A percentile compares a stretch with the other conserved stretches of the same genome.
Conservation (phyloP, 2,113 vertebrate genomes). For the Callaeas wilsoni region DNA sequence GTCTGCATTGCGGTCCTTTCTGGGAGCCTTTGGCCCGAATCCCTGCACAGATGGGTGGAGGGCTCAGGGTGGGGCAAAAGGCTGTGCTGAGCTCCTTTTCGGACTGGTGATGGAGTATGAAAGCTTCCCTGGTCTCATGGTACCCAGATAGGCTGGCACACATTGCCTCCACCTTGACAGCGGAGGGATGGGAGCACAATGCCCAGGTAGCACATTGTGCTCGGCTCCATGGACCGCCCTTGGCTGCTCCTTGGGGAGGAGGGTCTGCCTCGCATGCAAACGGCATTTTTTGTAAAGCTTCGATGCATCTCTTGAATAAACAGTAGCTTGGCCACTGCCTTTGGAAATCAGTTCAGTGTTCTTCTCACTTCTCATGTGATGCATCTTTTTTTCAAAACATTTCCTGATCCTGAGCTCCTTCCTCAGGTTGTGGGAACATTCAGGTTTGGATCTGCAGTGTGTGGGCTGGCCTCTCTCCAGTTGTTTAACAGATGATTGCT, state of each 20-base stretch:
- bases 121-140: not conserved
- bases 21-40: not conserved
- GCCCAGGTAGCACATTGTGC: accelerated
- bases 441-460: conserved; percentile 11
- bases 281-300: not conserved
- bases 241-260: not conserved
- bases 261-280: not conserved
- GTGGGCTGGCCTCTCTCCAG: conserved; percentile 31
- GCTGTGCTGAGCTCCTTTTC: not conserved
- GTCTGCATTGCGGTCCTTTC: not conserved
- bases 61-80: not conserved
- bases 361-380: not conserved
- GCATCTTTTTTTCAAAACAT: not conserved
- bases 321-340: not conserved
- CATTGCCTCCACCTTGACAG: not conserved
- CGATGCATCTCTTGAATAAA: not conserved
- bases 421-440: conserved; percentile 28
- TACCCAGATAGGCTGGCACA: not conserved
- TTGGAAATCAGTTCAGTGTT: not conserved
- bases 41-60: not conserved
- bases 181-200: not conserved
- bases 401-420: not conserved
- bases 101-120: accelerated
- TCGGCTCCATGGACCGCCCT: accelerated
- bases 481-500: conserved; percentile 35